Percentiles rank a stretch among this genome's conserved stretches.
Evolutionary conservation across 2,797 vertebrate species (phyloP).

Genomic region (Coracias cyanogaster): DNA sequence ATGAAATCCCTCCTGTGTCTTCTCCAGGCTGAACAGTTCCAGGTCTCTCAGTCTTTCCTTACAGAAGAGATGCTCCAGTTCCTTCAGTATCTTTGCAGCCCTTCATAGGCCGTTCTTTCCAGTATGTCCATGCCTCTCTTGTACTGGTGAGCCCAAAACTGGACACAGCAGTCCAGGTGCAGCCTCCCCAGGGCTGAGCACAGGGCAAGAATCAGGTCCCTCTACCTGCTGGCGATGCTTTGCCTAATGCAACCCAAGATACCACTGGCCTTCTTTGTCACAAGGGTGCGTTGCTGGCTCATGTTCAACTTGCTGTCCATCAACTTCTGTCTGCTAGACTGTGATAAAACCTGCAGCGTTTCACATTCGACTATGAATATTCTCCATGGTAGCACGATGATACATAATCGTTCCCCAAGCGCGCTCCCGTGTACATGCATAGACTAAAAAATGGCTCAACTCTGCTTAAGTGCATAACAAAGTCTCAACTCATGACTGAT

Average conservation of each 20-base stretch:
- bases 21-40: neutral
- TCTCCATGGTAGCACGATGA: neutral
- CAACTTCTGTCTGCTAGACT: neutral
- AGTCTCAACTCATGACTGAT: neutral
- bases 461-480: neutral
- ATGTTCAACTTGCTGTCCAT: neutral
- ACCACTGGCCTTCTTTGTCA: rapidly evolving
- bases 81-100: neutral
- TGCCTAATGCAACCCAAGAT: neutral
- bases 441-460: neutral
- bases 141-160: neutral
- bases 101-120: neutral
- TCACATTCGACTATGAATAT: neutral
- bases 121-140: neutral
- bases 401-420: neutral
- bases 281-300: neutral
- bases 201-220: neutral
- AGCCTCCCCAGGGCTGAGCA: neutral
- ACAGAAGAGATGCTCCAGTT: neutral
- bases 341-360: neutral
- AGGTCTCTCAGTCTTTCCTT: neutral
- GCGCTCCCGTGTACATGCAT: neutral
- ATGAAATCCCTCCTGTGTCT: neutral
- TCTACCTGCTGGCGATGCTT: neutral
- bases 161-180: neutral